Evolutionary conservation across 2,888 invertebrate species (phyloP), one percentile per base, ranked within the genome.

Genomic region (Plebejus anna): DNA sequence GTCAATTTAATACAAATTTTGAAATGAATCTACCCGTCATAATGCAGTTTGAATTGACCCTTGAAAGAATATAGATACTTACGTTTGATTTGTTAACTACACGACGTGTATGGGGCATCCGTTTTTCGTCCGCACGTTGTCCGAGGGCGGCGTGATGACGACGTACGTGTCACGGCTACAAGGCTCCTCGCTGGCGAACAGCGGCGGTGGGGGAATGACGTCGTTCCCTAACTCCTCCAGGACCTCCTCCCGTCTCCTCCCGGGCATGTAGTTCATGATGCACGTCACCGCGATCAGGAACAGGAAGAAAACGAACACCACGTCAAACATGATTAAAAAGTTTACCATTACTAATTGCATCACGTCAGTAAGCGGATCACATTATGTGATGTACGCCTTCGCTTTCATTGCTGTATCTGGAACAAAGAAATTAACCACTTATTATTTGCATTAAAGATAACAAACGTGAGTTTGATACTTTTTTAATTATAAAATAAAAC

Each of bases 291-390:
- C 97, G 86, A 97, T 96, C 89, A 97, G 95, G 94, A 97, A 97
- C 88, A 97, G 94, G 94, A 97, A 97, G 93, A 97, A 97, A 94
- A 97, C 95, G 95, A 97, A 97, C 92, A 97, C 97, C 90, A 97
- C 96, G 94, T 97, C 97, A 95, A 97, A 97, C 97, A 97, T 97
- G 95, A 97, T 96, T 91, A 97, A 95, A 87, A 97, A 97, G 94
- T 97, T 97, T 94, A 97, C 95, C 95, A 96, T 96, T 96, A 97
- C 95, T 89, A 97, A 95, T 95, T 97, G 97, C 97, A 97, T 97
- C 94, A 94, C 95, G 95, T 84, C 81, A 80, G 83, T 51, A 81
- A 84, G 81, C 83, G 81, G 85, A 85, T 92, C 89, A 88, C 91
- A 93, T 92, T 87, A 87, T 91, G 90, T 83, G 86, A 82, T 76